A percentile compares a stretch with the other conserved stretches of the same genome.
These are phyloP conservation scores for Neoitamus cyanurus DNA, from an alignment of 2,888 invertebrate species.

Conservation along the genomic window DNA sequence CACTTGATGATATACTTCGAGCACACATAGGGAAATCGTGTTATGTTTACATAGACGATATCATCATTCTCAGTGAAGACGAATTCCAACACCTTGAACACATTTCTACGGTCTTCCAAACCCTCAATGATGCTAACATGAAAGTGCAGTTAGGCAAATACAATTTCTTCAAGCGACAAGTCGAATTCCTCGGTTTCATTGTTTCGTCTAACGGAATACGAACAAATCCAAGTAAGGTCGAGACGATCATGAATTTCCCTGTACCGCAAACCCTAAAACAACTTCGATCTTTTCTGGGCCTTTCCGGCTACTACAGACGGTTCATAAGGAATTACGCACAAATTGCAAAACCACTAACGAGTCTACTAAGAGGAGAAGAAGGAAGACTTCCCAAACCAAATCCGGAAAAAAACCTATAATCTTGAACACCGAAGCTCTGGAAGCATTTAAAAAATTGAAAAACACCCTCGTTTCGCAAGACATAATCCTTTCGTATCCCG, in stretches of 20 bases:
- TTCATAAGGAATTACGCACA: background rate
- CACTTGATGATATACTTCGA: too few relatives aligned
- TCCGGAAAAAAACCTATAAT: background rate
- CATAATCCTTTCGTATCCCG: background rate
- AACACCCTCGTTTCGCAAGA: background rate
- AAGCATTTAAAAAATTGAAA: background rate
- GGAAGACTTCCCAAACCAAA: background rate
- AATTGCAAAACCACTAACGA: background rate
- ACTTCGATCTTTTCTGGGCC: too few relatives aligned
- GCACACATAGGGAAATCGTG: background rate
- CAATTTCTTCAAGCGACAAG: background rate
- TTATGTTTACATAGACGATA: background rate
- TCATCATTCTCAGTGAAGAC: too few relatives aligned
- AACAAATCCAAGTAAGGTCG: background rate
- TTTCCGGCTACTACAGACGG: too few relatives aligned
- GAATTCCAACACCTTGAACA: too few relatives aligned
- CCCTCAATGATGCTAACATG: background rate
- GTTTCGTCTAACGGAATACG: background rate
- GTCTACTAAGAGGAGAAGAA: background rate
- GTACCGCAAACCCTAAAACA: background rate
- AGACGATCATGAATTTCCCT: background rate
- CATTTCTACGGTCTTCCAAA: background rate
- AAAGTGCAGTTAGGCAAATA: background rate
- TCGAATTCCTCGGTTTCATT: background rate
- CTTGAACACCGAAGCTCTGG: background rate